Conservation (phyloP, 2,888 invertebrate genomes). For the Caenorhabditis sp. region DNA sequence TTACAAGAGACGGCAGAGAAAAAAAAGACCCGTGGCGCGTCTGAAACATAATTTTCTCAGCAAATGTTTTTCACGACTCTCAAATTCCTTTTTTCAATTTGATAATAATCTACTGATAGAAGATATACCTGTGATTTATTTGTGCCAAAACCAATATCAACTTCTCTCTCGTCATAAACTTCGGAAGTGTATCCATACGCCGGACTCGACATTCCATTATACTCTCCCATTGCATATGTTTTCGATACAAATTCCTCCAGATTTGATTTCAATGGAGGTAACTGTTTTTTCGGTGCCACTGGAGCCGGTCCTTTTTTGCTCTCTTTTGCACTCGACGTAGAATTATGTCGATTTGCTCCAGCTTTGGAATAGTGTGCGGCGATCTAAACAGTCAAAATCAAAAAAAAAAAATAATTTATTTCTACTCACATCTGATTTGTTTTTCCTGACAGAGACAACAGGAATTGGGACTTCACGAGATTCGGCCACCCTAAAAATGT, state of each 20-base stretch:
- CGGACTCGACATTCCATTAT: slow-evolving; percentile 20
- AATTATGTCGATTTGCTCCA: background rate
- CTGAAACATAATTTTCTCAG: too few species aligned
- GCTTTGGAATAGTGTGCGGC: slow-evolving; percentile 2
- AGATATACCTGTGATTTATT: slow-evolving; percentile 5
- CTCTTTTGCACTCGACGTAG: background rate
- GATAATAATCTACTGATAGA: too few species aligned
- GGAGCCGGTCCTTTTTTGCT: slow-evolving; percentile 3
- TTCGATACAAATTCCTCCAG: slow-evolving; percentile 42
- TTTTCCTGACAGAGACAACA: background rate
- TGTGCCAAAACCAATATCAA: slow-evolving; percentile 22
- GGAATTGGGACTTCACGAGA: slow-evolving; percentile 6
- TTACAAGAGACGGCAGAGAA: too few species aligned
- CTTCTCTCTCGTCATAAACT: slow-evolving; percentile 31
- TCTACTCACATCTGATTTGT: background rate
- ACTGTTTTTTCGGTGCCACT: background rate
- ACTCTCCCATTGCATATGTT: slow-evolving; percentile 35
- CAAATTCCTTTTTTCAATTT: too few species aligned
- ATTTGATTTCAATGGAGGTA: slow-evolving; percentile 34
- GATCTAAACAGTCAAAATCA: background rate
- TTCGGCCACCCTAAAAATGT: background rate
- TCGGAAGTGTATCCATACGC: slow-evolving; percentile 28
- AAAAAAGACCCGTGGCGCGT: too few species aligned
- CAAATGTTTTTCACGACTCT: too few species aligned
- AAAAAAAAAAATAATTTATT: background rate